phyloP scores from a whole-genome alignment of 1,140 invertebrate genomes.

The Bactericera cockerelli region DNA sequence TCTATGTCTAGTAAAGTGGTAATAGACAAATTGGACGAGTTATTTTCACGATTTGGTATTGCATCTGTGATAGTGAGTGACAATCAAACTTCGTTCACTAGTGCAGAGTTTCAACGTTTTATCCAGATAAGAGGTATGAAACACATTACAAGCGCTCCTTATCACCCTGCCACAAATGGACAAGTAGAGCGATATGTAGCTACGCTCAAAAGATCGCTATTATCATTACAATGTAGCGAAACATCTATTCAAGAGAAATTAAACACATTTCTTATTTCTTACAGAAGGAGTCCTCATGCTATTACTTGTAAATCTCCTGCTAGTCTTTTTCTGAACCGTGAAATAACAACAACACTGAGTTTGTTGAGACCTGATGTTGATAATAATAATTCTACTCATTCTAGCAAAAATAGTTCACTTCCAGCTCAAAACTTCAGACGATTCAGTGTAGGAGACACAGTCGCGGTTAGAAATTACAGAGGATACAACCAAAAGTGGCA shows the following conservation, averaged over 20 bases:
- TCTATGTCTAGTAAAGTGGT: conserved; percentile 12
- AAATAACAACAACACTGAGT: neutral
- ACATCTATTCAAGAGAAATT: conserved; percentile 13
- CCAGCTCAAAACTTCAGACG: no score
- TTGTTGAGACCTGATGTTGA: neutral
- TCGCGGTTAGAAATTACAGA: no score
- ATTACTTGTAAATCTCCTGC: conserved; percentile 10
- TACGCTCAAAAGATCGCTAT: conserved; percentile 21
- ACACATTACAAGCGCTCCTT: conserved; percentile 19
- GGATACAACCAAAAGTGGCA: no score
- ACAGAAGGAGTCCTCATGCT: conserved; percentile 16
- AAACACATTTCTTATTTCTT: conserved; percentile 18
- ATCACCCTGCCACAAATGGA: conserved; percentile 21
- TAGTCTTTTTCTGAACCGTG: conserved; percentile 14
- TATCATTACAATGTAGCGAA: conserved; percentile 3
- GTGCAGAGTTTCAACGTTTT: conserved; percentile 21
- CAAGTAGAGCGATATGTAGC: conserved; percentile 19
- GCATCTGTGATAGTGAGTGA: conserved; percentile 21
- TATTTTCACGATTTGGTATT: conserved; percentile 22
- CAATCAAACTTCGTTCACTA: conserved; percentile 23
- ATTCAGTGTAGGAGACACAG: no score
- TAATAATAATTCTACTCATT: no score
- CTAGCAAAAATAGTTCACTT: no score
- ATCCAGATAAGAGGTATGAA: conserved; percentile 18
- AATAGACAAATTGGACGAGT: conserved; percentile 17